Conservation (phyloP, 1,140 invertebrate species). For the Halesus radiatus region DNA sequence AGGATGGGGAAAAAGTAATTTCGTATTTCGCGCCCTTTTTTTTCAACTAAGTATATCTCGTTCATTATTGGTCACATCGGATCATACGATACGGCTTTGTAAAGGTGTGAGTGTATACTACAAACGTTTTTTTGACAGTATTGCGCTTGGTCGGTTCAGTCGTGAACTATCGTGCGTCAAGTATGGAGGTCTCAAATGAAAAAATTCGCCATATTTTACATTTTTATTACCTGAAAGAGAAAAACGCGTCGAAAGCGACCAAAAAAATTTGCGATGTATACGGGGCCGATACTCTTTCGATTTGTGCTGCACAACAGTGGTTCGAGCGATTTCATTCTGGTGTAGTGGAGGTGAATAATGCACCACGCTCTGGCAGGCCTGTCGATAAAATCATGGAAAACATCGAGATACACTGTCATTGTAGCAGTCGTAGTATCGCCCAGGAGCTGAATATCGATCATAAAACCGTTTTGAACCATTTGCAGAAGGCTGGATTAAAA, state of each 20-base stretch:
- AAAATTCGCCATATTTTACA: conserved; percentile 11
- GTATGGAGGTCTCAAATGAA: conserved; percentile 13
- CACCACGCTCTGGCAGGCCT: conserved; percentile 14
- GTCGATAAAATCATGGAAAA: no score
- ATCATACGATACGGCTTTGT: neutral
- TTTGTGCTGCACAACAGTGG: conserved; percentile 22
- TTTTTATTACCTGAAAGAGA: conserved; percentile 10
- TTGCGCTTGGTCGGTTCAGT: conserved; percentile 54
- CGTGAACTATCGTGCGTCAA: conserved; percentile 39
- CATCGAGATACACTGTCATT: no score
- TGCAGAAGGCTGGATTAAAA: conserved; percentile 10
- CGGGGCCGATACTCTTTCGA: conserved; percentile 21
- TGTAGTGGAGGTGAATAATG: conserved; percentile 24
- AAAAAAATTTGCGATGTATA: conserved; percentile 22
- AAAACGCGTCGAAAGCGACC: conserved; percentile 17
- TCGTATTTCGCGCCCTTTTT: conserved; percentile 27
- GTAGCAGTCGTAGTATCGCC: no score
- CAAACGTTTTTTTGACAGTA: conserved; percentile 20
- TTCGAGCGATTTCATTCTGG: conserved; percentile 16
- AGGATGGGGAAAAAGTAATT: conserved; percentile 12
- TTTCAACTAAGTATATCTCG: conserved; percentile 29
- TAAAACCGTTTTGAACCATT: conserved; percentile 19
- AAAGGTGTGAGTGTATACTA: conserved; percentile 3
- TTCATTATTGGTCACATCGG: neutral
- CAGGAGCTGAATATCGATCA: conserved; percentile 16